Evolutionary conservation across 2,113 vertebrate species (phyloP), one percentile per base, ranked within the genome.

Genomic region (Tachycineta bicolor): DNA sequence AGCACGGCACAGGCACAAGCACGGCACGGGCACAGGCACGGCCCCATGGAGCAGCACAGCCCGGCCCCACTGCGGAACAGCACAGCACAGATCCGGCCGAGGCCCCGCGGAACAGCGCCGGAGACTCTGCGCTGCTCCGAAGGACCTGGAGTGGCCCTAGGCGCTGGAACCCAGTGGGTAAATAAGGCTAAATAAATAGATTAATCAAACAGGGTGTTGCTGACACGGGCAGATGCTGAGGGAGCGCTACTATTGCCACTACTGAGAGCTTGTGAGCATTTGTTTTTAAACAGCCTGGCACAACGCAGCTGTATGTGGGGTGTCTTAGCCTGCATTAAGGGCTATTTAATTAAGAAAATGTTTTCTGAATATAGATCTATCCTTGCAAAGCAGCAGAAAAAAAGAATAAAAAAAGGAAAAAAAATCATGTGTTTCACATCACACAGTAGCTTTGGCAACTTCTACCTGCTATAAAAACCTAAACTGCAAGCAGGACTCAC

Each of bases 211-310:
- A 50, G 28, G n/a, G 18, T 25, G 29, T 3, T 83, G 39, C 63
- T 55, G n/a, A 55, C 44, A 21, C 29, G 12, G 25, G 13, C 20
- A 31, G 50, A 34, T 16, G 37, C 37, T 31, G 33, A 78, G 83
- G 64, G 37, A 78, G 46, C 0, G 9, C 22, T 7, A 34, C 22
- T 39, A 7, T 4, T n/a, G 69, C 43, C 20, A 4, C 60, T 33
- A 1, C 8, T 22, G 26, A 53, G n/a, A 68, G 46, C n/a, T 31
- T 5, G 0, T 2, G 10, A 67, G 12, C 31, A 1, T 44, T 70
- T 3, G 10, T 64, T 58, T 68, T 50, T 25, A 28, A 63, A 67
- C 3, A 14, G 47, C 11, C 47, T 31, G 70, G 43, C 20, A 43
- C 10, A 50, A 28, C 31, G 59, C n/a, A 76, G 53, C 67, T 7